phyloP scores from a whole-genome alignment of 2,797 vertebrate species.

The Macrochelys suwanniensis region DNA sequence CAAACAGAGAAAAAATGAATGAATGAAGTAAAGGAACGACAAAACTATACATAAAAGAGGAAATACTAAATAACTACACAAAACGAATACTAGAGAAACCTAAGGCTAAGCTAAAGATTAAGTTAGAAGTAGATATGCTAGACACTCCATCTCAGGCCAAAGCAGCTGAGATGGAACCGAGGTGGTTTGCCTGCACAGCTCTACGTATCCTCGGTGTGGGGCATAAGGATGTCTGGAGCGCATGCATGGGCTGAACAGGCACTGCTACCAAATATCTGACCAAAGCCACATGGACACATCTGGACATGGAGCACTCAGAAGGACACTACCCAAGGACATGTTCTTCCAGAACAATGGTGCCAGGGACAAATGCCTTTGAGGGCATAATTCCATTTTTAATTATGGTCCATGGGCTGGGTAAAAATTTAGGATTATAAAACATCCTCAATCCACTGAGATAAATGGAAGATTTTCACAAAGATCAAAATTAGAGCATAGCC shows the following conservation, averaged over 20 bases:
- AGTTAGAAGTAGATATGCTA: not conserved
- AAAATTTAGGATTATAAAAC: not conserved
- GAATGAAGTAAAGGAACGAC: not conserved
- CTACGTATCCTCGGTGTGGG: not conserved
- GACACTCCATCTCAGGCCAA: not conserved
- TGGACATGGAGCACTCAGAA: not conserved
- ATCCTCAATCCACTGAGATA: rapidly evolving
- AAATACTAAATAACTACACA: not conserved
- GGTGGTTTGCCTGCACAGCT: not conserved
- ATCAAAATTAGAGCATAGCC: not conserved
- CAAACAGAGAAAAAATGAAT: not conserved
- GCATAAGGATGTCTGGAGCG: not conserved
- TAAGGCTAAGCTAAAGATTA: not conserved
- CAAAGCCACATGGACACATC: constrained; percentile 18
- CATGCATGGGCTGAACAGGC: not conserved
- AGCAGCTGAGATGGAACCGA: not conserved
- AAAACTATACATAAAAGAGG: not conserved
- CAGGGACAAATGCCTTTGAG: not conserved
- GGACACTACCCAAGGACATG: not conserved
- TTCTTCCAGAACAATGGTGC: constrained; percentile 1
- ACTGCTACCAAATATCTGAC: not conserved
- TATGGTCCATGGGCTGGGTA: not conserved
- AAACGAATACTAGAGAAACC: not conserved
- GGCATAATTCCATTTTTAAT: not conserved
- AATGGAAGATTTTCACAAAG: not conserved